Evolutionary conservation across 2,888 invertebrate genomes (phyloP).

Genomic region (Synanthedon andrenaeformis): DNA sequence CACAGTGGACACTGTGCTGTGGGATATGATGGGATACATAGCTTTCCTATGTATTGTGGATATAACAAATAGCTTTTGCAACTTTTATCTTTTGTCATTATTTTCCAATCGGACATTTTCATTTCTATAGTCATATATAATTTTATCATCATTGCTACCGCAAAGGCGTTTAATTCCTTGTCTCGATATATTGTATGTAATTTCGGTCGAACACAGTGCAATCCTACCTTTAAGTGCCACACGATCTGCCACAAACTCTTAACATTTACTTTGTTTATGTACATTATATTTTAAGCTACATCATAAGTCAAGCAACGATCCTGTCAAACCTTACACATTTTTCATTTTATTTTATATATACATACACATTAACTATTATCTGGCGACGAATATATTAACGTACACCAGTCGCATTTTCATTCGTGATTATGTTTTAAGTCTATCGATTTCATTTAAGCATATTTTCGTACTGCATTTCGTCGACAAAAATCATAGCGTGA

Average conservation of each 20-base stretch:
- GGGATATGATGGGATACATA: too few relatives aligned
- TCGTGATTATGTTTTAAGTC: conserved; percentile 40
- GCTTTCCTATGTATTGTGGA: too few relatives aligned
- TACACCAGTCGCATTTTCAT: conserved; percentile 44
- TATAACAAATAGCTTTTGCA: too few relatives aligned
- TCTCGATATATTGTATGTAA: too few relatives aligned
- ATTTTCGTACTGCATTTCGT: not conserved
- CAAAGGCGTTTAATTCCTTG: too few relatives aligned
- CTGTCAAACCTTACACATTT: conserved; percentile 14
- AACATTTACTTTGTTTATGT: conserved; percentile 22
- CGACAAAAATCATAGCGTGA: not conserved
- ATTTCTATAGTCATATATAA: too few relatives aligned
- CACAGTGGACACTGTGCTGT: too few relatives aligned
- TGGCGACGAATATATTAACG: conserved; percentile 26
- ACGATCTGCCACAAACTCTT: conserved; percentile 22
- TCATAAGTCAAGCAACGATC: conserved; percentile 31
- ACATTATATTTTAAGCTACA: conserved; percentile 19
- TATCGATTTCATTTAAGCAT: conserved; percentile 18
- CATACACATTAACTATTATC: conserved; percentile 40
- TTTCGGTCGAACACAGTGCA: conserved; percentile 12
- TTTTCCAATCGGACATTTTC: too few relatives aligned
- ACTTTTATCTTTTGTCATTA: too few relatives aligned
- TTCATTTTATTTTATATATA: conserved; percentile 19
- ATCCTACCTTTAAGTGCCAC: conserved; percentile 26
- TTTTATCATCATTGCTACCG: too few relatives aligned